Evolutionary conservation across 37 sponge, comb jelly and placozoan genomes (phyloP), one percentile per base, ranked within the genome.

Genomic region (Chondrilla cf. caribensis): DNA sequence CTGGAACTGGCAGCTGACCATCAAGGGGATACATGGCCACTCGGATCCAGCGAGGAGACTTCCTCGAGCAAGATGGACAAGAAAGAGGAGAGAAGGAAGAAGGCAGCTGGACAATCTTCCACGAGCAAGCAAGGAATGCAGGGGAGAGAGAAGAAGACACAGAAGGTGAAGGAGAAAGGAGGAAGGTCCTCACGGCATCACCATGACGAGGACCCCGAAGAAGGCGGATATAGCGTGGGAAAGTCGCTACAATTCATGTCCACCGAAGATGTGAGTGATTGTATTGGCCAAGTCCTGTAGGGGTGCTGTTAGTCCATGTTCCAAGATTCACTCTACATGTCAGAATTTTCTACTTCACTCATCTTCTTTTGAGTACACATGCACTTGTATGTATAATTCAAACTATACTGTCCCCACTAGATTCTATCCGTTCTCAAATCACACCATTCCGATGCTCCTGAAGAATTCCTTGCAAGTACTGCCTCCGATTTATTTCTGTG

Each of bases 71-170:
- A 33, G 28, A 68, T 36, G 38, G 40, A 60, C 42, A 72, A 39
- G 84, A 58, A 44, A 59, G 59, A 39, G 77, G 76, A 42, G 77
- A 22, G 78, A 59, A 77, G 51, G 64, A 58, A 54, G 58, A 57
- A 54, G 32, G 37, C 58, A 21, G 79, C 37, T 11, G 35, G 58
- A 4, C 54, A 43, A 19, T 18, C 39, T 24, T 24, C 58, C 38
- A 14, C 58, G 19, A 58, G 38, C 31, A 54, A 79, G 19, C 58
- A 44, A 33, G 79, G 58, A 25, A 38, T 26, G 26, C 71, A 82
- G 28, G 66, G 26, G n/a, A 29, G 83, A 22, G 40, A 39, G 70
- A 73, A 73, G 76, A 73, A 73, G 76, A 73, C 76, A 2, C 76
- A 73, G n/a, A 73, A 40, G 44, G 21, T 73, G n/a, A 73, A 73